Evolutionary conservation across 2,113 vertebrate genomes (phyloP).

Genomic region (Hyperopisus bebe): DNA sequence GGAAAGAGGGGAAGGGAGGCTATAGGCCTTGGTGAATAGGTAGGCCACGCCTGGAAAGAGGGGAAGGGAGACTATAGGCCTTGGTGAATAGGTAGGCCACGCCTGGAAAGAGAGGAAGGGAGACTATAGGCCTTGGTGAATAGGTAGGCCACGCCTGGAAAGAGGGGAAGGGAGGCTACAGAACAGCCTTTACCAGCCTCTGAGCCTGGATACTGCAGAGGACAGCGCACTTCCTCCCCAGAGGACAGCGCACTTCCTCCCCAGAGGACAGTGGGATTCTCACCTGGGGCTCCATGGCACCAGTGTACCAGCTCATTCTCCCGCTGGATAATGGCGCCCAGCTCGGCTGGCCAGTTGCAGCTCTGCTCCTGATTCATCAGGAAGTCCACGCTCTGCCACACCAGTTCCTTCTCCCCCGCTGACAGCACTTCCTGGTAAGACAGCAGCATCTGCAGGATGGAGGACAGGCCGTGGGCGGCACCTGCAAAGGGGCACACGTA

Average conservation of each 20-base stretch:
- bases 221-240: neutral
- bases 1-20: neutral
- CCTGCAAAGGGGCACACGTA: conserved; percentile 48
- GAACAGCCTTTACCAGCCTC: neutral
- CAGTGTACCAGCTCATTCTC: conserved; percentile 84
- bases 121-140: conserved; percentile 77
- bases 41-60: conserved; percentile 71
- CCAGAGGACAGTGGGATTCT: neutral
- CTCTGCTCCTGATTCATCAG: conserved; percentile 87
- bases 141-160: conserved; percentile 76
- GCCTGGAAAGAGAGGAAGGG: conserved; percentile 47
- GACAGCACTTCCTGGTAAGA: conserved; percentile 79
- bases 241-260: neutral
- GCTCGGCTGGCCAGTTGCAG: conserved; percentile 82
- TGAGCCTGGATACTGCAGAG: neutral
- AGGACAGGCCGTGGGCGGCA: conserved; percentile 80
- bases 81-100: conserved; percentile 85
- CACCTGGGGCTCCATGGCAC: conserved; percentile 85
- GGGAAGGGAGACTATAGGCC: conserved; percentile 54
- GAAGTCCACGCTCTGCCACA: conserved; percentile 85
- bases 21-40: conserved; percentile 82
- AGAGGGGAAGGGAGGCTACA: neutral
- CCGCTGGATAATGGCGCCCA: conserved; percentile 75
- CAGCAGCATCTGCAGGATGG: conserved; percentile 83
- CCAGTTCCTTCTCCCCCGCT: conserved; percentile 71